Percentiles rank a stretch among this genome's conserved stretches.
Conservation (phyloP, 2,113 vertebrate species). For the Pavo muticus region DNA sequence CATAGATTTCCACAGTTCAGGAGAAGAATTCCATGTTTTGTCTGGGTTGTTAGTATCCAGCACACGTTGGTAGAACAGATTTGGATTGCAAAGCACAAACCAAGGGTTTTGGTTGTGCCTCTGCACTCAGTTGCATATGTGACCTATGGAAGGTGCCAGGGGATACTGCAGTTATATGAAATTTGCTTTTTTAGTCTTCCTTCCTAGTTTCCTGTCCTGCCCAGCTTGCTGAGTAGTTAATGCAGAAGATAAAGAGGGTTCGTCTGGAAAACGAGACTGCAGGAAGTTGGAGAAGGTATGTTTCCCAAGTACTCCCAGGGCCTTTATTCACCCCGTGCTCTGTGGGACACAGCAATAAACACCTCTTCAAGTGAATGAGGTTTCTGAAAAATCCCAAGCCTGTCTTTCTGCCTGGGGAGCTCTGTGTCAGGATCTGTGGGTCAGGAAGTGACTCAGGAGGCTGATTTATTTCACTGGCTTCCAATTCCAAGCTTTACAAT, state of each 20-base stretch:
- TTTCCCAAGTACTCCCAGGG: not conserved
- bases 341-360: not conserved
- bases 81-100: not conserved
- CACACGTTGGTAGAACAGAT: not conserved
- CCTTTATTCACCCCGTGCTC: not conserved
- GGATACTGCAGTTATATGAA: not conserved
- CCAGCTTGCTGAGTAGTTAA: conserved; percentile 85
- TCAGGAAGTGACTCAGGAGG: conserved; percentile 38
- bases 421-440: not conserved
- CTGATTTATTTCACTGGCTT: not conserved
- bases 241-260: conserved; percentile 94
- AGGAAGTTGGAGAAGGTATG: conserved; percentile 87
- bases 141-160: not conserved
- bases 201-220: conserved; percentile 83
- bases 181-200: not conserved
- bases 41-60: not conserved
- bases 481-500: not conserved
- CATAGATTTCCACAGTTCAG: not conserved
- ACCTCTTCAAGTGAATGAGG: not conserved
- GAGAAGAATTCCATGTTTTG: not conserved
- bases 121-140: accelerated
- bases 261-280: conserved; percentile 89
- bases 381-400: not conserved
- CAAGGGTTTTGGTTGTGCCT: not conserved
- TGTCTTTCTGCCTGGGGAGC: not conserved